These are phyloP conservation scores for Siderastrea radians DNA, from an alignment of 92 coral and sea anemone genomes.

Conservation along the genomic window DNA sequence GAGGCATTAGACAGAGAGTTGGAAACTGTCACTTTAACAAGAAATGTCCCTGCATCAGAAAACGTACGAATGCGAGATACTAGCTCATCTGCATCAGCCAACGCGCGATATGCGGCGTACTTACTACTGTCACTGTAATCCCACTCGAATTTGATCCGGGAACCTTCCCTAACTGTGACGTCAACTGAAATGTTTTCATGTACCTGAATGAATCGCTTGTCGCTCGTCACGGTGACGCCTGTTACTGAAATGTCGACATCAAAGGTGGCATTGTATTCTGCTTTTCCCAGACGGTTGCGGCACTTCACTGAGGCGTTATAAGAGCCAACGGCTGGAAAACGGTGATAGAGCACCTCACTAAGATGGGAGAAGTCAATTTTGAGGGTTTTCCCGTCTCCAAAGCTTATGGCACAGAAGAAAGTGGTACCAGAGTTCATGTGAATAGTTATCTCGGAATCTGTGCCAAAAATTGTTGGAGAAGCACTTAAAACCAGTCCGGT, in stretches of 20 bases:
- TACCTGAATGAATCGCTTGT: conserved; percentile 76
- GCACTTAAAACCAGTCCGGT: conserved; percentile 71
- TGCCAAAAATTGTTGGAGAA: conserved; percentile 66
- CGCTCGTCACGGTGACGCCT: conserved; percentile 60
- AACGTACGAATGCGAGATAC: conserved; percentile 75
- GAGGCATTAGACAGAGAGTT: conserved; percentile 76
- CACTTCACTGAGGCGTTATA: conserved; percentile 77
- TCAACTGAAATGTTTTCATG: conserved; percentile 60
- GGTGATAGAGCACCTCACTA: conserved; percentile 54
- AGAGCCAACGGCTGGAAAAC: conserved; percentile 70
- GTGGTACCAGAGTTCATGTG: conserved; percentile 77
- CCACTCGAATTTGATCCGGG: conserved; percentile 75
- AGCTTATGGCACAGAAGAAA: conserved; percentile 76
- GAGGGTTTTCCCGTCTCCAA: conserved; percentile 79
- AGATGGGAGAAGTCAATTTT: conserved; percentile 77
- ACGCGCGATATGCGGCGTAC: conserved; percentile 29
- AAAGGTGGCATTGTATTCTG: conserved; percentile 44
- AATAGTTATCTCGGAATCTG: conserved; percentile 63
- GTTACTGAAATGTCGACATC: conserved; percentile 84
- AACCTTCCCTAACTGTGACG: conserved; percentile 75
- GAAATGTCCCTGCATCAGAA: conserved; percentile 67
- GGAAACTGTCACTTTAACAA: conserved; percentile 71
- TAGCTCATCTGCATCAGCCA: conserved; percentile 47
- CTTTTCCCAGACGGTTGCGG: conserved; percentile 76
- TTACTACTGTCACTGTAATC: conserved; percentile 74